These are phyloP conservation scores for Polia nebulosa DNA, from an alignment of 2,888 invertebrate genomes.

Conservation along the genomic window DNA sequence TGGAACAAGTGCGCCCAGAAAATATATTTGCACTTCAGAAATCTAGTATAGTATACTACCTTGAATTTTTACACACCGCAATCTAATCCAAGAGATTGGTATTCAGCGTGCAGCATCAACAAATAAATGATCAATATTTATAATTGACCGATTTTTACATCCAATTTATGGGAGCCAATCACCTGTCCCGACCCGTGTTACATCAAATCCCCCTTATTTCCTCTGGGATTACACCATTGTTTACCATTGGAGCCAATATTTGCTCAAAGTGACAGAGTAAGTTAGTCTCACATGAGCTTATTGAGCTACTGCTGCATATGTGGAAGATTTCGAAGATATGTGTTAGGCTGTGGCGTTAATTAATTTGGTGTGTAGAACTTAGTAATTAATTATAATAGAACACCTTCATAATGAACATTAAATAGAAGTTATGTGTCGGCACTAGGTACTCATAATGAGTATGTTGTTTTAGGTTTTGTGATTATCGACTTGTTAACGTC, in stretches of 20 bases:
- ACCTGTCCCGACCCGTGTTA: slow-evolving; percentile 69
- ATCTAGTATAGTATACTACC: no score
- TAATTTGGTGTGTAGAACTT: slow-evolving; percentile 54
- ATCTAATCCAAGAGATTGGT: slow-evolving; percentile 6
- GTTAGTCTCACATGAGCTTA: slow-evolving; percentile 22
- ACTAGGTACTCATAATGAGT: not conserved
- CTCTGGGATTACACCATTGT: slow-evolving; percentile 74
- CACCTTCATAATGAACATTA: not conserved
- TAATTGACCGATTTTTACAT: slow-evolving; percentile 58
- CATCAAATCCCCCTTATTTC: slow-evolving; percentile 79
- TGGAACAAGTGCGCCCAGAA: no score
- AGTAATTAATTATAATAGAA: slow-evolving; percentile 48
- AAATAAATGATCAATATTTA: slow-evolving; percentile 50
- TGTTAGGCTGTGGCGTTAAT: slow-evolving; percentile 57
- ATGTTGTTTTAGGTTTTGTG: slow-evolving; percentile 4
- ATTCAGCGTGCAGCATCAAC: slow-evolving; percentile 33
- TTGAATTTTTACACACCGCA: no score
- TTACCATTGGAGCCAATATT: slow-evolving; percentile 64
- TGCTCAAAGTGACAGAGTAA: slow-evolving; percentile 60
- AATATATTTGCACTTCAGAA: no score
- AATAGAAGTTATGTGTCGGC: slow-evolving; percentile 7
- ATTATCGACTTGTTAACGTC: not conserved
- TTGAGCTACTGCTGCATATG: slow-evolving; percentile 28
- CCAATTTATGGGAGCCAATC: slow-evolving; percentile 72
- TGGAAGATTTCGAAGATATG: not conserved